A percentile compares a stretch with the other conserved stretches of the same genome.
Conservation (phyloP, 1,140 invertebrate species). For the Plectus sambesii region DNA sequence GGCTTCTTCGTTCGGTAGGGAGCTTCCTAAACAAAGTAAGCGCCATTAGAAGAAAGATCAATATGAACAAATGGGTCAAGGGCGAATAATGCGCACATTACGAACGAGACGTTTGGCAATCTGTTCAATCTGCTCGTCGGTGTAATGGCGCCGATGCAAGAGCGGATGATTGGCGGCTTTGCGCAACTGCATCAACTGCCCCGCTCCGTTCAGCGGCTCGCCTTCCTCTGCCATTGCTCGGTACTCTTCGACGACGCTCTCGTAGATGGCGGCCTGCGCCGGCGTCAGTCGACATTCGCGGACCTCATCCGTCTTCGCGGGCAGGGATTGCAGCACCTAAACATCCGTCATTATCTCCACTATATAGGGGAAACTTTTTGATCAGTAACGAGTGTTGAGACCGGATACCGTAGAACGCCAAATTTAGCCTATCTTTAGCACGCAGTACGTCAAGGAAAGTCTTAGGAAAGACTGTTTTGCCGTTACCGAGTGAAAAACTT, state of each 20-base stretch:
- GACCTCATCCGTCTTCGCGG: conserved; percentile 63
- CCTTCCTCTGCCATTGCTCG: conserved; percentile 13
- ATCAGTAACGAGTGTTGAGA: conserved; percentile 13
- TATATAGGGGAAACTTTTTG: conserved; percentile 12
- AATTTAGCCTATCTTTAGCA: too few species aligned
- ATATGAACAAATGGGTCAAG: not conserved
- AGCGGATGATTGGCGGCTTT: conserved; percentile 80
- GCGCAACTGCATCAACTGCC: conserved; percentile 74
- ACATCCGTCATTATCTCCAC: conserved; percentile 14
- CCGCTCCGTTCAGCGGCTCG: conserved; percentile 55
- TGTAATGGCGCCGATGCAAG: conserved; percentile 65
- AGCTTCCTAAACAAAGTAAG: conserved; percentile 46
- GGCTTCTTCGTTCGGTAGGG: conserved; percentile 66
- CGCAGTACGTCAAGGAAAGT: too few species aligned
- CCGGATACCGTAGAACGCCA: not conserved
- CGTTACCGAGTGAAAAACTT: too few species aligned
- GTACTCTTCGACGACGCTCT: conserved; percentile 61
- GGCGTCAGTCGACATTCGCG: conserved; percentile 57
- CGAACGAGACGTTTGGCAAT: conserved; percentile 64
- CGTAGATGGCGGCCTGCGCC: conserved; percentile 63
- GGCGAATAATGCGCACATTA: conserved; percentile 27
- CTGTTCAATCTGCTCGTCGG: conserved; percentile 56
- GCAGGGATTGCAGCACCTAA: conserved; percentile 62
- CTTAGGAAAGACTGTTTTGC: too few species aligned
- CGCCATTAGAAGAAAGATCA: conserved; percentile 18